Conservation (phyloP, 2,797 vertebrate species). For the Cryptoblepharus egeriae region DNA sequence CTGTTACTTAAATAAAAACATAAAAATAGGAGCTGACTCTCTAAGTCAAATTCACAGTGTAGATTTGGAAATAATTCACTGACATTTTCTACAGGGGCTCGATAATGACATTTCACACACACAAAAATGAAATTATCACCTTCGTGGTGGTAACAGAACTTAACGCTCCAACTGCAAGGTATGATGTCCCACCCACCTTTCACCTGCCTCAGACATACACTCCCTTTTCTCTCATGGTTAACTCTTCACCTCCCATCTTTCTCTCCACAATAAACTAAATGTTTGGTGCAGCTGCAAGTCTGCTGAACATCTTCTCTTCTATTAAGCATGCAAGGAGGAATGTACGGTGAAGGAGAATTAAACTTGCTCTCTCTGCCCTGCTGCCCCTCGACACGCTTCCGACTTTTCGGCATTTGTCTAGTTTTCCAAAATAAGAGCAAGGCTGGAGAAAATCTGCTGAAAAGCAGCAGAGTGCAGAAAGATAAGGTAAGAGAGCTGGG, state of each 20-base stretch:
- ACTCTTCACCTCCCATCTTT: constrained; percentile 3
- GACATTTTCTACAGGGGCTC: not conserved
- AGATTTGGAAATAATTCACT: constrained; percentile 16
- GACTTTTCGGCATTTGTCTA: too few species aligned
- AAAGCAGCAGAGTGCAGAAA: too few species aligned
- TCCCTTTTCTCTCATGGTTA: not conserved
- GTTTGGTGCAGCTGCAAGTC: too few species aligned
- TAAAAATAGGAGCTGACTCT: not conserved
- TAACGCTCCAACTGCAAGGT: constrained; percentile 9
- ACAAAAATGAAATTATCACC: constrained; percentile 26
- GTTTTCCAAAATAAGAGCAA: too few species aligned
- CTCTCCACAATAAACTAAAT: too few species aligned
- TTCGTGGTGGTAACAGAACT: constrained; percentile 22
- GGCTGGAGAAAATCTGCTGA: too few species aligned
- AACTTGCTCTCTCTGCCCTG: too few species aligned
- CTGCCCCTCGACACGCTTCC: too few species aligned
- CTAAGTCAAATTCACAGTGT: not conserved
- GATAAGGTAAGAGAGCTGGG: too few species aligned
- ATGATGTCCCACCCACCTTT: constrained; percentile 7
- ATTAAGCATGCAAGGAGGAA: too few species aligned
- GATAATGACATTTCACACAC: constrained; percentile 20
- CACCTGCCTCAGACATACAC: not conserved
- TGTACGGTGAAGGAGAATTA: too few species aligned
- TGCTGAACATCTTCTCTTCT: too few species aligned
- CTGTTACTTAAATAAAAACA: not conserved